Percentiles rank a stretch among this genome's conserved stretches.
These are phyloP conservation scores for Cydia strobilella DNA, from an alignment of 1,140 invertebrate species.

Conservation along the genomic window DNA sequence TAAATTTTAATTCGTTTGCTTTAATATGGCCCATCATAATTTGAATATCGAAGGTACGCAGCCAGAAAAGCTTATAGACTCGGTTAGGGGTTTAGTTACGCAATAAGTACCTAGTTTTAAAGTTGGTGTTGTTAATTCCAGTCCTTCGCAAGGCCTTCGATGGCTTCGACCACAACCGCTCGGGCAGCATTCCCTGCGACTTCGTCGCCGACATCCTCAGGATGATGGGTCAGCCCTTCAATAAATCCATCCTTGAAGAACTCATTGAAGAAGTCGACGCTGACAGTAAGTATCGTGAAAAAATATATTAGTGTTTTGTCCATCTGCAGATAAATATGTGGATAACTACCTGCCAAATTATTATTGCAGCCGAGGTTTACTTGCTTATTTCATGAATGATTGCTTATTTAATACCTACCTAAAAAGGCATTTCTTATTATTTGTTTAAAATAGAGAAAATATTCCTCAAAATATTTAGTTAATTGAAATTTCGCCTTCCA, in stretches of 20 bases:
- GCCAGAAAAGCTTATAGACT: neutral
- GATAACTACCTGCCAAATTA: neutral
- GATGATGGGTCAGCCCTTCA: constrained; percentile 97
- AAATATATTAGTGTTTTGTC: neutral
- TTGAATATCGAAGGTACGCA: constrained; percentile 64
- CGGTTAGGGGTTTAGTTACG: constrained; percentile 38
- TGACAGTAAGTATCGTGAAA: constrained; percentile 88
- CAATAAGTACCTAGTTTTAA: constrained; percentile 42
- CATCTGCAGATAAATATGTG: too few species aligned
- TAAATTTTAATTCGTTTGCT: neutral
- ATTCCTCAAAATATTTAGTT: too few species aligned
- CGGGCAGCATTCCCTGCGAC: constrained; percentile 95
- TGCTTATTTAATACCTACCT: too few species aligned
- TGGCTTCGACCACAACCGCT: constrained; percentile 97
- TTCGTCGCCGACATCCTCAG: constrained; percentile 96
- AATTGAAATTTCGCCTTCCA: too few species aligned
- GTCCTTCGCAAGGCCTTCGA: constrained; percentile 97
- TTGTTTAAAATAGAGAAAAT: too few species aligned
- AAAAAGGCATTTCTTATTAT: too few species aligned
- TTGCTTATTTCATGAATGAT: too few species aligned
- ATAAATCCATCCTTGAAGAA: constrained; percentile 96
- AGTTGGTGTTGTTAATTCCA: constrained; percentile 74
- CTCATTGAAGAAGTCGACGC: constrained; percentile 97
- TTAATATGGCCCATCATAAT: constrained; percentile 28
- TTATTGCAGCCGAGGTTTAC: too few species aligned